Percentiles rank a stretch among this genome's conserved stretches.
phyloP scores from a whole-genome alignment of 2,888 invertebrate genomes.

The Archaeoteleia sp. region DNA sequence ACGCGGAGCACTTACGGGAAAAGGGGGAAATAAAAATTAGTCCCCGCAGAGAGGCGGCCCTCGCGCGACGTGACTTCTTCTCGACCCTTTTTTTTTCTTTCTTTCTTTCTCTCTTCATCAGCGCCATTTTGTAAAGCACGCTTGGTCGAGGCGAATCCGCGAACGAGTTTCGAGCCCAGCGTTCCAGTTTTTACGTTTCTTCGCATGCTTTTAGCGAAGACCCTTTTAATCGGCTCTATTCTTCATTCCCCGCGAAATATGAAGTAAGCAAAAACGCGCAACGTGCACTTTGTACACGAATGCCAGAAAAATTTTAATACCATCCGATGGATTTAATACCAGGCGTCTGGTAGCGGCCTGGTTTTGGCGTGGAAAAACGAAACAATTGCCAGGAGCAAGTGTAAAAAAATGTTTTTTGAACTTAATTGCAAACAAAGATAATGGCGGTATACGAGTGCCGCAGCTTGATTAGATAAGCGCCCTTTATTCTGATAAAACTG shows the following conservation, averaged over 20 bases:
- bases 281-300: too few relatives aligned
- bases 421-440: conserved; percentile 45
- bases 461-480: conserved; percentile 52
- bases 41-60: conserved; percentile 70
- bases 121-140: conserved; percentile 61
- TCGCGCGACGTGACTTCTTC: conserved; percentile 66
- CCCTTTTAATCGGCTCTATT: conserved; percentile 29
- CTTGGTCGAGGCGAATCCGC: conserved; percentile 55
- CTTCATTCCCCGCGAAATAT: conserved; percentile 34
- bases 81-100: conserved; percentile 48
- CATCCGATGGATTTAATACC: conserved; percentile 6
- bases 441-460: conserved; percentile 22
- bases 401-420: conserved; percentile 15
- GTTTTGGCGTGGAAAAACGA: conserved; percentile 17
- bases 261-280: conserved; percentile 32
- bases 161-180: conserved; percentile 53
- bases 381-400: conserved; percentile 17
- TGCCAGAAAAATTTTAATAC: too few relatives aligned
- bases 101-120: conserved; percentile 43
- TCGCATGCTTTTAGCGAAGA: conserved; percentile 38
- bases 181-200: conserved; percentile 50
- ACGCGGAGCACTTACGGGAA: conserved; percentile 73
- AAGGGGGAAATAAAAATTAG: conserved; percentile 74
- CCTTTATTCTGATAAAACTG: conserved; percentile 45
- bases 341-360: conserved; percentile 8